Evolutionary conservation across 1,140 invertebrate genomes (phyloP).

Genomic region (Drosophila quadrilineata): DNA sequence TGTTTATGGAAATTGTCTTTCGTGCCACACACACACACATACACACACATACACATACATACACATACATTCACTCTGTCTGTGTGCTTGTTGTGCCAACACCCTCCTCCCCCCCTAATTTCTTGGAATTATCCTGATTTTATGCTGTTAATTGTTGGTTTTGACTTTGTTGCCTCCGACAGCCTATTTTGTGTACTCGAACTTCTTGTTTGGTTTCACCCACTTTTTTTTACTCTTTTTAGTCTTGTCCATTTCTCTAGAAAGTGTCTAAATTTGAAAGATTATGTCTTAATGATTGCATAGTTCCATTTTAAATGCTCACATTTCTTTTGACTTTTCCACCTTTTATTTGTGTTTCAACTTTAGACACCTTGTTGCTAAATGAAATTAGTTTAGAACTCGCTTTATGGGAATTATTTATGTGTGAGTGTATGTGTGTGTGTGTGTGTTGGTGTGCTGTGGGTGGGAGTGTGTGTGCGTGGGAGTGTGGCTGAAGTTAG

Average conservation of each 20-base stretch:
- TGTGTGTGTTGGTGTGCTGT: too few relatives aligned
- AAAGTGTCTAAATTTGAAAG: too few relatives aligned
- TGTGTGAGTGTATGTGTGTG: too few relatives aligned
- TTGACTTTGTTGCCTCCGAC: conserved; percentile 38
- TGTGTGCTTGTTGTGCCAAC: conserved; percentile 21
- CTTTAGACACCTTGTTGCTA: background rate
- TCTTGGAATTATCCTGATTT: conserved; percentile 65
- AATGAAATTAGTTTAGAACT: too few relatives aligned
- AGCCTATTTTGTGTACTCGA: conserved; percentile 11
- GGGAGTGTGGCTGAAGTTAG: background rate
- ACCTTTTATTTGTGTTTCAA: too few relatives aligned
- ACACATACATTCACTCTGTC: background rate
- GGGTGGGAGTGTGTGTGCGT: too few relatives aligned
- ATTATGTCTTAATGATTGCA: too few relatives aligned
- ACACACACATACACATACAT: background rate
- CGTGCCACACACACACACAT: background rate
- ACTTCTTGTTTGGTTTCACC: conserved; percentile 9
- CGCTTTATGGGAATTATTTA: too few relatives aligned
- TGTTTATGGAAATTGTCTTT: conserved; percentile 73
- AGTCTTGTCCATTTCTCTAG: too few relatives aligned
- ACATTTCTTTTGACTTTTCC: too few relatives aligned
- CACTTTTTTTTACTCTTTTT: background rate
- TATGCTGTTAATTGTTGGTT: conserved; percentile 67
- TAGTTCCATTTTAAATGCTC: too few relatives aligned
- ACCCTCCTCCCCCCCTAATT: too few relatives aligned